Evolutionary conservation across 1,140 invertebrate genomes (phyloP), one percentile per base, ranked within the genome.

Genomic region (Zaprionus capensis): DNA sequence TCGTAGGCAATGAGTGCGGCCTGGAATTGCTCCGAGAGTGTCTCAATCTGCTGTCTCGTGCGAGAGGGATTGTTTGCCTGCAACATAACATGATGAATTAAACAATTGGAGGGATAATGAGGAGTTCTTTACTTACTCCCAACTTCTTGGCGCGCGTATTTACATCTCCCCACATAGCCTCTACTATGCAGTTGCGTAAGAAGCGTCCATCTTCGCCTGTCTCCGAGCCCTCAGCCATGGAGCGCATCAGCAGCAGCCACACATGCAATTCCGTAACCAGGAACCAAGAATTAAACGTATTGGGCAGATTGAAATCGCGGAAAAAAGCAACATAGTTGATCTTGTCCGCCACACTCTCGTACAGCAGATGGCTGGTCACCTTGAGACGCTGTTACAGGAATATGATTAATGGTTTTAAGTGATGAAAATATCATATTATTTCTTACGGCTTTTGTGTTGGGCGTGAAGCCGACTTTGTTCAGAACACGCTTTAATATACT

Each of bases 241-340:
- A 94, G 51, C 97, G 94, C 15, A 95, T 94, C 87, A 96, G 93
- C 9, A 97, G 78, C 93, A 98, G 95, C 97, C 97, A 98, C 1
- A 98, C 94, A 92, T 98, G 97, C 17, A 98, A 92, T 92, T 98
- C 97, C 2, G 96, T 97, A 3, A 98, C 93, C 2, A 95, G 88
- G 92, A 97, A 98, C 97, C 97, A 98, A 1, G 97, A 97, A 77
- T 94, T 94, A 91, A 97, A 97, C 36, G 96, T 97, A 79, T 98
- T 97, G 22, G 95, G 94, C 87, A 98, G 92, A 51, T 96, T 93
- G 65, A 96, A 95, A 85, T 95, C 94, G 94, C 93, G 81, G 93
- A 96, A 95, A 93, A 95, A 95, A 61, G 94, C 92, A 2, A 92
- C 71, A 83, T 95, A 95, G 69, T 94, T 93, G 14, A 96, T 93